phyloP scores from a whole-genome alignment of 1,140 invertebrate genomes.

The Gonioctena quinquepunctata region DNA sequence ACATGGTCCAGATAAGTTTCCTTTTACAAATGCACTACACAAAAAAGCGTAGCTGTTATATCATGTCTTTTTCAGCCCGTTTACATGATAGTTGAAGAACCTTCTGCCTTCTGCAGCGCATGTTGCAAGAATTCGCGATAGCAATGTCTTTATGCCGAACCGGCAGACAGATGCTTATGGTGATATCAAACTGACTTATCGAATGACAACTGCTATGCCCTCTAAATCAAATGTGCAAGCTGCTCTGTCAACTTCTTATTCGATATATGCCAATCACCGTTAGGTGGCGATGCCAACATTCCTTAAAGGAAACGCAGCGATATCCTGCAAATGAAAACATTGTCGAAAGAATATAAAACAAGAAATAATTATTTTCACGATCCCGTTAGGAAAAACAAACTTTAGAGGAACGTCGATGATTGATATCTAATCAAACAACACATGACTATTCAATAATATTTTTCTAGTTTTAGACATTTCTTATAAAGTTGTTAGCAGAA shows the following conservation, averaged over 20 bases:
- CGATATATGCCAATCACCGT: constrained; percentile 4
- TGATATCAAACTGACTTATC: constrained; percentile 37
- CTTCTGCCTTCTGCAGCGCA: constrained; percentile 24
- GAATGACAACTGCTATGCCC: constrained; percentile 38
- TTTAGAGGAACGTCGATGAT: too few relatives aligned
- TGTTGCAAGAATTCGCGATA: constrained; percentile 39
- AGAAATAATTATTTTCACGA: too few relatives aligned
- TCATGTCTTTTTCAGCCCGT: not conserved
- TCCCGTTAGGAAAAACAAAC: too few relatives aligned
- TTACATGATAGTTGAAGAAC: constrained; percentile 9
- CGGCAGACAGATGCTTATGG: constrained; percentile 39
- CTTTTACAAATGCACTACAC: not conserved
- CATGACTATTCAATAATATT: too few relatives aligned
- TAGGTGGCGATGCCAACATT: not conserved
- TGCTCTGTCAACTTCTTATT: constrained; percentile 12
- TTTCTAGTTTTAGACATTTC: too few relatives aligned
- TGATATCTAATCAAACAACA: too few relatives aligned
- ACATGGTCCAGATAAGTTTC: not conserved
- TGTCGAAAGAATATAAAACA: too few relatives aligned
- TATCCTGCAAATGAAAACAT: too few relatives aligned
- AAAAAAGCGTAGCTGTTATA: constrained; percentile 1
- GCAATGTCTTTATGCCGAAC: constrained; percentile 34
- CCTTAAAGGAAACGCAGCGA: too few relatives aligned
- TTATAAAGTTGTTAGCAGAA: too few relatives aligned
- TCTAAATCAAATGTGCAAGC: constrained; percentile 37